Conservation (phyloP, 1,140 invertebrate species). For the Camponotus floridanus region DNA sequence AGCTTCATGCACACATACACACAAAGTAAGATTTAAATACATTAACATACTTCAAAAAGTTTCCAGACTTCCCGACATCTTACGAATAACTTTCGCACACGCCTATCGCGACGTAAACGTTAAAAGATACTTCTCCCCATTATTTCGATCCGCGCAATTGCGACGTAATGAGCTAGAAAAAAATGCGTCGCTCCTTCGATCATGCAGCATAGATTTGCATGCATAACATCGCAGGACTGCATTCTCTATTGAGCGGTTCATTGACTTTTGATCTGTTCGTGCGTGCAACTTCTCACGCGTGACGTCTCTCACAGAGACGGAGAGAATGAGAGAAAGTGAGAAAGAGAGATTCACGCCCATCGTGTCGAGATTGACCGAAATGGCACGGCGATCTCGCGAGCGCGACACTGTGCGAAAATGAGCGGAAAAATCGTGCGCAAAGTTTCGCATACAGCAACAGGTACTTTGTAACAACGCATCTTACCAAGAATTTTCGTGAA, state of each 20-base stretch:
- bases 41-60: slow-evolving; percentile 57
- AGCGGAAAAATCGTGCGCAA: slow-evolving; percentile 56
- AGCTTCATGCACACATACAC: not conserved
- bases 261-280: slow-evolving; percentile 56
- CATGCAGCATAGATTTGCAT: slow-evolving; percentile 59
- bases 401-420: slow-evolving; percentile 42
- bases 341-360: slow-evolving; percentile 30
- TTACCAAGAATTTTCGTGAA: slow-evolving; percentile 47
- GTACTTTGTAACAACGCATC: slow-evolving; percentile 45
- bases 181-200: slow-evolving; percentile 57
- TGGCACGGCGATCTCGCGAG: slow-evolving; percentile 41
- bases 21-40: slow-evolving; percentile 41
- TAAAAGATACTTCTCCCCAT: slow-evolving; percentile 12
- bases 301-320: slow-evolving; percentile 38
- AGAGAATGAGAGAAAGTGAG: not conserved
- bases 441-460: slow-evolving; percentile 61
- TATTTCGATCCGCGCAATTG: slow-evolving; percentile 45
- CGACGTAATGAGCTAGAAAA: slow-evolving; percentile 36
- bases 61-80: not conserved
- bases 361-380: slow-evolving; percentile 45
- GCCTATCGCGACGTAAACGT: slow-evolving; percentile 12
- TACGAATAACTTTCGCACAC: slow-evolving; percentile 22
- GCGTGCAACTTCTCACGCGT: slow-evolving; percentile 55
- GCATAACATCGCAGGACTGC: slow-evolving; percentile 38
- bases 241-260: slow-evolving; percentile 51